Percentiles rank a stretch among this genome's conserved stretches.
Conservation (phyloP, 2,888 invertebrate species). For the Scaptomyza caliginosa region DNA sequence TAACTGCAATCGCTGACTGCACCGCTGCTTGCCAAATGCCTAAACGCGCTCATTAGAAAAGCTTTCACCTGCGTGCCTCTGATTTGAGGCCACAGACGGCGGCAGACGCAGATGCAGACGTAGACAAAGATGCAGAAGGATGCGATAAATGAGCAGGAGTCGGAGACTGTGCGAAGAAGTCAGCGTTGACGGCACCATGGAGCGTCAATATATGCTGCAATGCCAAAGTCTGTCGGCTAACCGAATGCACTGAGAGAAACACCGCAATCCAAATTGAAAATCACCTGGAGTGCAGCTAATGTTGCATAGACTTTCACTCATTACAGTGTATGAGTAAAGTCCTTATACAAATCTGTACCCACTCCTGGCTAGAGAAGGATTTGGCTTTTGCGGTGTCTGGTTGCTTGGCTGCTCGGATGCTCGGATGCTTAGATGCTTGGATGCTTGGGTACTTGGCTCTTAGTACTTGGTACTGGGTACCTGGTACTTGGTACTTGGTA, state of each 20-base stretch:
- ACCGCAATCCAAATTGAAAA: too few species aligned
- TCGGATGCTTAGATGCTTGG: too few species aligned
- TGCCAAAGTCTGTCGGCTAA: slow-evolving; percentile 12
- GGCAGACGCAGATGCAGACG: neutral
- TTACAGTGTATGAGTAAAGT: slow-evolving; percentile 11
- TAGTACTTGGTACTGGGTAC: neutral
- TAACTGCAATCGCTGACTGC: slow-evolving; percentile 8
- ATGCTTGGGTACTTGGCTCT: too few species aligned
- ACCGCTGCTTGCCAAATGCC: slow-evolving; percentile 35
- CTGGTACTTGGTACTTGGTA: slow-evolving; percentile 1
- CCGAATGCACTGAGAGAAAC: slow-evolving; percentile 34
- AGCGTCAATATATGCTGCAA: slow-evolving; percentile 19
- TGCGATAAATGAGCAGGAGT: neutral
- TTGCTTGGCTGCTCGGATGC: too few species aligned
- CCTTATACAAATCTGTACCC: neutral
- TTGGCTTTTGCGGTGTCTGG: slow-evolving; percentile 22
- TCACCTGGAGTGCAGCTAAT: neutral
- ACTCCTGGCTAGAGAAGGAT: neutral
- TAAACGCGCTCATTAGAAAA: slow-evolving; percentile 69
- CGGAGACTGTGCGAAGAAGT: slow-evolving; percentile 4
- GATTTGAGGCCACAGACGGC: slow-evolving; percentile 62
- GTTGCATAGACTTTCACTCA: neutral
- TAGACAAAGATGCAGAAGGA: slow-evolving; percentile 1
- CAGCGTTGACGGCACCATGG: slow-evolving; percentile 1
- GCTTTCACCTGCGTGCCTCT: slow-evolving; percentile 70